Conservation (phyloP, 2,888 invertebrate species). For the Rhodophaea formosa region DNA sequence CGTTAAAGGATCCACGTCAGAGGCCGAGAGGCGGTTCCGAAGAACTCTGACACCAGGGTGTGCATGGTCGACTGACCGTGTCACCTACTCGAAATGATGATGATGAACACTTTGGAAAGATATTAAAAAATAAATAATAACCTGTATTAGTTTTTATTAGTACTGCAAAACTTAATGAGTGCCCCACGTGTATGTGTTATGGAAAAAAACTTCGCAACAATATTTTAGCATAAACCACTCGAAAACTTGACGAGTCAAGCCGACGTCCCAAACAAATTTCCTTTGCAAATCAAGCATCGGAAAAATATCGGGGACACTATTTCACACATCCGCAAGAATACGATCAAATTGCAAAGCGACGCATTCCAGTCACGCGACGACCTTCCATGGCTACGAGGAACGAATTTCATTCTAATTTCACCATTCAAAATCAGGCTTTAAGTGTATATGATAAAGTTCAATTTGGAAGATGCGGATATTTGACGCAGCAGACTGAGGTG, state of each 20-base stretch:
- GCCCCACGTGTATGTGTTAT: too few relatives aligned
- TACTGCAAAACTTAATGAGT: too few relatives aligned
- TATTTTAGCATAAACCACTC: not conserved
- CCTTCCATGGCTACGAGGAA: constrained; percentile 30
- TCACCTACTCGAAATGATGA: too few relatives aligned
- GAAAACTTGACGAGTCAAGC: not conserved
- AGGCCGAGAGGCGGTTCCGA: too few relatives aligned
- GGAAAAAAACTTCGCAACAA: not conserved
- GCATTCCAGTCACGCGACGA: constrained; percentile 42
- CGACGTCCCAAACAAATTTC: constrained; percentile 12
- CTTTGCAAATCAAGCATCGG: constrained; percentile 17
- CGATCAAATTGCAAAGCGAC: constrained; percentile 40
- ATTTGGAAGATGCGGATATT: not conserved
- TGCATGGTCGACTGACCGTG: too few relatives aligned
- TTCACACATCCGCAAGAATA: constrained; percentile 34
- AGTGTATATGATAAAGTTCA: constrained; percentile 1
- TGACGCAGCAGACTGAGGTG: constrained; percentile 13
- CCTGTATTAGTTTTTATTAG: too few relatives aligned
- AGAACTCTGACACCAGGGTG: too few relatives aligned
- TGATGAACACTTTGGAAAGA: too few relatives aligned
- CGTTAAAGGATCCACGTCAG: too few relatives aligned
- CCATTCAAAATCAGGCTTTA: constrained; percentile 5
- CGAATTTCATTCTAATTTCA: constrained; percentile 32
- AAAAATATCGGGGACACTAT: constrained; percentile 24
- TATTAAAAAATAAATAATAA: too few relatives aligned